A percentile compares a stretch with the other conserved stretches of the same genome.
Conservation (phyloP, 2,113 vertebrate species). For the Phodopus roborovskii region DNA sequence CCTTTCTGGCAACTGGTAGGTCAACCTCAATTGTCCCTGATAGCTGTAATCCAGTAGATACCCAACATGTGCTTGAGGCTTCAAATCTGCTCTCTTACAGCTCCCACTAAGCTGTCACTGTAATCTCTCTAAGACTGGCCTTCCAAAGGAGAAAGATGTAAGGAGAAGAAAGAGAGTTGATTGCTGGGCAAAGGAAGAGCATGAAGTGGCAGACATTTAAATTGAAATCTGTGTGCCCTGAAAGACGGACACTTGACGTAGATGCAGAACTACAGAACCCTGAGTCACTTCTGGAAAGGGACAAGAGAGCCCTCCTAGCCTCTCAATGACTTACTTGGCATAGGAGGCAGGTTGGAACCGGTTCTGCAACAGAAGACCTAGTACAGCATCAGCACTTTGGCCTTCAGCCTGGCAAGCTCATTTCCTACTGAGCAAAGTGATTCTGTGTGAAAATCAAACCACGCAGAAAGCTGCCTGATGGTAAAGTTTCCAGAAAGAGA, state of each 20-base stretch:
- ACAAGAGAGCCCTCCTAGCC: not conserved
- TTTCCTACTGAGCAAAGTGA: slow-evolving; percentile 5
- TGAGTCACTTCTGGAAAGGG: slow-evolving; percentile 11
- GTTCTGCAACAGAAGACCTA: not conserved
- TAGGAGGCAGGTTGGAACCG: not conserved
- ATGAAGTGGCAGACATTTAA: not conserved
- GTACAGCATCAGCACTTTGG: not conserved
- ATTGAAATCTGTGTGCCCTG: slow-evolving; percentile 9
- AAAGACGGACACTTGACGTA: not conserved
- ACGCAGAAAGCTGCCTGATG: not conserved
- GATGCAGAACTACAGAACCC: not conserved
- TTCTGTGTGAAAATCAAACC: not conserved
- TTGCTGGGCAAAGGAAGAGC: not conserved
- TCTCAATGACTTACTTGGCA: slow-evolving; percentile 47
- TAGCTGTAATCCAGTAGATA: not conserved
- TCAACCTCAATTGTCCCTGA: not conserved
- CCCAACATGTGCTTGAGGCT: not conserved
- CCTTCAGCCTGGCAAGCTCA: not conserved
- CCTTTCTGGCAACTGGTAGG: not conserved
- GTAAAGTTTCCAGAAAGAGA: slow-evolving; percentile 24
- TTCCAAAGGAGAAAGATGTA: not conserved
- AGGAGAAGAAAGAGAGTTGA: not conserved
- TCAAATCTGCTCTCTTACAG: not conserved
- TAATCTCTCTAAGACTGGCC: not conserved
- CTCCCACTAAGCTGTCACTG: not conserved